Evolutionary conservation across 2,888 invertebrate species (phyloP).

Genomic region (Plemyria rubiginata): DNA sequence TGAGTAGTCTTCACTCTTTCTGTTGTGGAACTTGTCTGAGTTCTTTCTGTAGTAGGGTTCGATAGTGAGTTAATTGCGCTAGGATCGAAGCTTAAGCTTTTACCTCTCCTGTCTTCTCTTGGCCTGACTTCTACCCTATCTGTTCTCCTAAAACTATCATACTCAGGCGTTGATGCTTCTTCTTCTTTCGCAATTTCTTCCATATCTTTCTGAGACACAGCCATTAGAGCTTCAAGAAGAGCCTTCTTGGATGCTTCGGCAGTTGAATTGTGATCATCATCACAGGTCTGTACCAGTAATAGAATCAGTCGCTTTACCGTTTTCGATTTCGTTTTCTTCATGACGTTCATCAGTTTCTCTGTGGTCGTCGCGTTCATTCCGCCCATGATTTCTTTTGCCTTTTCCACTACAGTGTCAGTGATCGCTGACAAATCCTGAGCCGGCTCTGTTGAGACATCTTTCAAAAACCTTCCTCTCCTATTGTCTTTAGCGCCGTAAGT

Average conservation of each 20-base stretch:
- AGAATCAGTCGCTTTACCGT: constrained; percentile 90
- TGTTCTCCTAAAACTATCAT: constrained; percentile 57
- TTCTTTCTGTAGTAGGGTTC: constrained; percentile 63
- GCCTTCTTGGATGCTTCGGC: constrained; percentile 89
- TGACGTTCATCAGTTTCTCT: constrained; percentile 90
- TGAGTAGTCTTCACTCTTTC: constrained; percentile 49
- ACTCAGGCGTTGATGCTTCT: constrained; percentile 55
- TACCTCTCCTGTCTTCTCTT: constrained; percentile 63
- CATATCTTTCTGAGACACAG: constrained; percentile 85
- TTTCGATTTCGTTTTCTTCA: constrained; percentile 92
- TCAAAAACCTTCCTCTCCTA: constrained; percentile 67
- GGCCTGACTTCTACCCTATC: constrained; percentile 58
- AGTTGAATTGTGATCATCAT: constrained; percentile 88
- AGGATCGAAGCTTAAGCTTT: constrained; percentile 67
- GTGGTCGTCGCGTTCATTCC: constrained; percentile 90
- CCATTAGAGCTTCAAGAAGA: constrained; percentile 88
- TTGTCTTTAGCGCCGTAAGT: constrained; percentile 58
- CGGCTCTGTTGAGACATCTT: constrained; percentile 74
- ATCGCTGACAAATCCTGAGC: constrained; percentile 87
- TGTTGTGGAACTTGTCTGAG: constrained; percentile 54
- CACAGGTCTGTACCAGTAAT: constrained; percentile 91
- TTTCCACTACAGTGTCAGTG: constrained; percentile 87
- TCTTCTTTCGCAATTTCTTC: constrained; percentile 77
- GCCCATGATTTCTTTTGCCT: constrained; percentile 91
- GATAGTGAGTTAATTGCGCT: constrained; percentile 72